These are phyloP conservation scores for Clarias fuscus DNA, from an alignment of 2,797 vertebrate species.

Conservation along the genomic window DNA sequence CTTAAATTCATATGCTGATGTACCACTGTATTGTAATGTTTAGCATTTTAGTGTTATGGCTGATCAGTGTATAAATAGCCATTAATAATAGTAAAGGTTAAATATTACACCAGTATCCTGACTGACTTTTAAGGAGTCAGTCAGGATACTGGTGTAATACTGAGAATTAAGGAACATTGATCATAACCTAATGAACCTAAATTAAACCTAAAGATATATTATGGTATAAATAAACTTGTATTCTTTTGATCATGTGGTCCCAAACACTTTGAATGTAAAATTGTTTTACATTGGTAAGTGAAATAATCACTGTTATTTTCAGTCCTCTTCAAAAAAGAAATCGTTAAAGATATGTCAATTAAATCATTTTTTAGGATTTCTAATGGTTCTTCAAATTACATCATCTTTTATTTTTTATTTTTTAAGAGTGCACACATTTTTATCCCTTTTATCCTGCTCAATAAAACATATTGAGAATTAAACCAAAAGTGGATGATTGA, in stretches of 20 bases:
- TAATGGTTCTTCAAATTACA: background rate
- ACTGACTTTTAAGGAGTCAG: too few relatives aligned
- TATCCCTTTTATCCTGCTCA: background rate
- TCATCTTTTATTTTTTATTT: background rate
- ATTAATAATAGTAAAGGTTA: background rate
- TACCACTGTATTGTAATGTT: too few relatives aligned
- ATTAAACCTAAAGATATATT: background rate
- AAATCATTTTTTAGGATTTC: background rate
- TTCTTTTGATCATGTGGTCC: background rate
- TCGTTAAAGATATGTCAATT: background rate
- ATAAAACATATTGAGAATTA: background rate
- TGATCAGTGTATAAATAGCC: background rate
- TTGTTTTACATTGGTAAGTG: background rate
- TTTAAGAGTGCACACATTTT: background rate
- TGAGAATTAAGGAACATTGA: too few relatives aligned
- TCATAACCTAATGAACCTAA: too few relatives aligned
- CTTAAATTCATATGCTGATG: too few relatives aligned
- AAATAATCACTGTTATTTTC: background rate
- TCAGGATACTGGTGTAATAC: too few relatives aligned
- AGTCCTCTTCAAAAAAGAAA: background rate
- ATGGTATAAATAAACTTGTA: background rate
- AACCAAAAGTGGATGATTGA: constrained; percentile 22
- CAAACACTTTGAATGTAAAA: background rate
- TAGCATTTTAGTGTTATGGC: too few relatives aligned
- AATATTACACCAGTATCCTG: background rate